Percentiles rank a stretch among this genome's conserved stretches.
These are phyloP conservation scores for Pangasius larnaudii DNA, from an alignment of 2,797 vertebrate species.

Conservation along the genomic window DNA sequence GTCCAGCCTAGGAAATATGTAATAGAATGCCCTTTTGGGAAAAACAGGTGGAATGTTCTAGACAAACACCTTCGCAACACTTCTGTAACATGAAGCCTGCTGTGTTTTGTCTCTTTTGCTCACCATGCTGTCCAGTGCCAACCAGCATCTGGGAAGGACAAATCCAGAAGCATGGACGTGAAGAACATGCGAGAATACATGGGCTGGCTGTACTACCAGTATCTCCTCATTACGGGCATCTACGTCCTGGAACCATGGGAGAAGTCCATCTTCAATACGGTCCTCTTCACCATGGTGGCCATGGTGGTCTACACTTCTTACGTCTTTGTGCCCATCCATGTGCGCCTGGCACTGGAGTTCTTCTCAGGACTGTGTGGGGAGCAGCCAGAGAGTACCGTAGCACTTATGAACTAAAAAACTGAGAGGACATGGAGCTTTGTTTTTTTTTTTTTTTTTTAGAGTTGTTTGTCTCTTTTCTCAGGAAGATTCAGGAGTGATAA, in stretches of 20 bases:
- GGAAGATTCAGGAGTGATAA: conserved; percentile 54
- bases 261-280: conserved; percentile 90
- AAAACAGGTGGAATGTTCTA: background rate
- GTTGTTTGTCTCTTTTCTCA: conserved; percentile 52
- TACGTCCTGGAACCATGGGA: conserved; percentile 98
- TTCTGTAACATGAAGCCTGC: conserved; percentile 13
- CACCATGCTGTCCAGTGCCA: conserved; percentile 8
- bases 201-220: conserved; percentile 97
- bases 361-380: conserved; percentile 87
- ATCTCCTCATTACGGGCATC: conserved; percentile 93
- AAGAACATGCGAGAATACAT: conserved; percentile 87
- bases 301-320: conserved; percentile 97
- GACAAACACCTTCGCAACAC: background rate
- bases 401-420: conserved; percentile 76
- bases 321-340: conserved; percentile 92
- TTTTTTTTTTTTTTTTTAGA: background rate
- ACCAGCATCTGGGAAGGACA: background rate
- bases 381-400: conserved; percentile 75
- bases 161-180: conserved; percentile 78
- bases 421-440: background rate
- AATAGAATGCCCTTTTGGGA: conserved; percentile 1
- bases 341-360: conserved; percentile 89
- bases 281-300: conserved; percentile 85
- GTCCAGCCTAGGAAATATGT: conserved; percentile 9
- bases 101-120: conserved; percentile 21